A percentile compares a stretch with the other conserved stretches of the same genome.
phyloP scores from a whole-genome alignment of 2,797 vertebrate genomes.

The Premnoplex brunnescens region DNA sequence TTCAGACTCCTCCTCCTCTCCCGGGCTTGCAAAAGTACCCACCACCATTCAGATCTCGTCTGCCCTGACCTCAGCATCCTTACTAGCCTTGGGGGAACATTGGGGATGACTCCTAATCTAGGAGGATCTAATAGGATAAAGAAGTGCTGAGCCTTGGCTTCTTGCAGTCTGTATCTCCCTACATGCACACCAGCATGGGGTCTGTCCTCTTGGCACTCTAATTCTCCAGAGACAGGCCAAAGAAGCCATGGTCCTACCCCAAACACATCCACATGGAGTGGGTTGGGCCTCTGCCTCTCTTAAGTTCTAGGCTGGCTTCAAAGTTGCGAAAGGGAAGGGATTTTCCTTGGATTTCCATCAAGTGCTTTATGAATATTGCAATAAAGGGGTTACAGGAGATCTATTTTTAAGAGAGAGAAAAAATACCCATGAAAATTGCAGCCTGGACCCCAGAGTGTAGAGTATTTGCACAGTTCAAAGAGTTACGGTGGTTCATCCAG shows the following conservation, averaged over 20 bases:
- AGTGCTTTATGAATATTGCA: constrained; percentile 49
- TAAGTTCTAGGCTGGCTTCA: constrained; percentile 2
- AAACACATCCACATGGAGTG: neutral
- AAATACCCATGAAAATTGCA: constrained; percentile 60
- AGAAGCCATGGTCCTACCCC: neutral
- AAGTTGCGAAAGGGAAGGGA: constrained; percentile 31
- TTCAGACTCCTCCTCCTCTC: neutral
- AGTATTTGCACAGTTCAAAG: constrained; percentile 66
- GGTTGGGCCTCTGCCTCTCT: neutral
- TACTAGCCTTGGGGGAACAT: neutral
- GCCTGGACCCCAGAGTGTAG: constrained; percentile 45
- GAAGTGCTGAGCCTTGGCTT: neutral
- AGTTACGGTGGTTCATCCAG: constrained; percentile 47
- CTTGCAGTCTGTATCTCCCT: neutral
- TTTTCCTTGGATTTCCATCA: constrained; percentile 55
- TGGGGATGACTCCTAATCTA: neutral
- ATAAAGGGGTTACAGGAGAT: constrained; percentile 54
- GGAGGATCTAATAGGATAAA: neutral
- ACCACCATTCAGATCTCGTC: neutral
- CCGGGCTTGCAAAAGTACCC: neutral
- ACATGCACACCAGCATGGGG: accelerated
- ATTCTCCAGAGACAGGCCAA: neutral
- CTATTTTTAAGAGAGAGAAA: constrained; percentile 63
- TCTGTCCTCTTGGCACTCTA: neutral
- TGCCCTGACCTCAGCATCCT: neutral